A percentile compares a stretch with the other conserved stretches of the same genome.
Evolutionary conservation across 2,888 invertebrate genomes (phyloP).

Genomic region (Macrophya alboannulata): DNA sequence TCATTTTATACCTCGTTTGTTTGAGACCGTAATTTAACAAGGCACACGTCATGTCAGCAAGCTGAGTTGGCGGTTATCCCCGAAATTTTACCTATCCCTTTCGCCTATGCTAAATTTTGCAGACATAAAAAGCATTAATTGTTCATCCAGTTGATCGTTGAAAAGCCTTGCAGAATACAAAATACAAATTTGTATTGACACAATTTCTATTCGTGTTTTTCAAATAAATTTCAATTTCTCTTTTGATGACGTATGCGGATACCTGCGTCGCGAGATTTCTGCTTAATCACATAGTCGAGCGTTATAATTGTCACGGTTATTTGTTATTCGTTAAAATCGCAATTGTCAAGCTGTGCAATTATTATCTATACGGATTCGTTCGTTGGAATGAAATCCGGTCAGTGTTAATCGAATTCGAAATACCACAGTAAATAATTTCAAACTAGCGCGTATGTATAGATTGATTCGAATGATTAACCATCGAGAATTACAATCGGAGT

Average conservation of each 20-base stretch:
- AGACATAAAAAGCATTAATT: neutral
- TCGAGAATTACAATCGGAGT: neutral
- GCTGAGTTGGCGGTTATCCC: neutral
- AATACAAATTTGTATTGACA: neutral
- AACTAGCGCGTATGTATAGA: neutral
- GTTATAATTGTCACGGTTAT: neutral
- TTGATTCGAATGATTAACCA: constrained; percentile 1
- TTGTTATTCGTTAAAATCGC: constrained; percentile 5
- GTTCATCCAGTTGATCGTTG: neutral
- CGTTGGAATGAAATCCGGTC: neutral
- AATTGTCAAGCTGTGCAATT: neutral
- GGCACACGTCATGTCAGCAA: neutral
- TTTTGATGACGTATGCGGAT: neutral
- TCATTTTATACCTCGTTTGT: neutral
- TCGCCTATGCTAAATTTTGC: neutral
- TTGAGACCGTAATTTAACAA: neutral
- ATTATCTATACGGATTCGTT: neutral
- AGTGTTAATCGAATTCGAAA: constrained; percentile 11
- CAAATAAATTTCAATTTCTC: neutral
- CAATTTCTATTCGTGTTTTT: neutral
- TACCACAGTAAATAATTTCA: neutral
- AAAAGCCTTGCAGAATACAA: neutral
- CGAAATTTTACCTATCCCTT: neutral
- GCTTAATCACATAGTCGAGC: neutral
- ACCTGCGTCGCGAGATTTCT: neutral